Evolutionary conservation across 2,888 invertebrate species (phyloP).

Genomic region (Cantharis nigra): DNA sequence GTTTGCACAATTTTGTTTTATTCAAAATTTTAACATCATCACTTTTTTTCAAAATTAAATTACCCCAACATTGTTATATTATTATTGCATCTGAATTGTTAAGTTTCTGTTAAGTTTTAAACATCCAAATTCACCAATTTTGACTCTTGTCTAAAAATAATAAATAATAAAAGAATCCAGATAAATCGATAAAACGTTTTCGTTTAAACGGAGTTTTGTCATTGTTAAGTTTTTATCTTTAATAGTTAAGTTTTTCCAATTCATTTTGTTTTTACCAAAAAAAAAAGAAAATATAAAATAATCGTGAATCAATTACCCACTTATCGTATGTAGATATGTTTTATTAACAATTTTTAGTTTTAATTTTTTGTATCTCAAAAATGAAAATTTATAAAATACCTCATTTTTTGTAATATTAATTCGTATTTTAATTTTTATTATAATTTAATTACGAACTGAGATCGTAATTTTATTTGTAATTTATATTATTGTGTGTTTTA

Average conservation of each 20-base stretch:
- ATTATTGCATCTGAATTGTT: not conserved
- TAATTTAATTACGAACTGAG: not conserved
- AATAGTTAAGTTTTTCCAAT: not conserved
- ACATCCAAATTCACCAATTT: not conserved
- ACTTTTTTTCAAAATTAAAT: not conserved
- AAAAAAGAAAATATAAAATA: not conserved
- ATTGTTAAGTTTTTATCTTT: not conserved
- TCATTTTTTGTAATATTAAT: not conserved
- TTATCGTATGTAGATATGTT: not conserved
- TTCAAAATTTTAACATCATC: not conserved
- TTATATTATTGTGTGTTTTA: not conserved
- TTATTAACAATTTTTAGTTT: not conserved
- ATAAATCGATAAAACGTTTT: not conserved
- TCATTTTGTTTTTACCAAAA: not conserved
- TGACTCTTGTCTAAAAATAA: not conserved
- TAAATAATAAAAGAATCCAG: not conserved
- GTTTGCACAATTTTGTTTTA: not conserved
- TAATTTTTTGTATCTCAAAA: not conserved
- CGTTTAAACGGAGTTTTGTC: not conserved
- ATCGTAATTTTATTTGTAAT: not conserved
- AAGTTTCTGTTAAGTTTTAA: not conserved
- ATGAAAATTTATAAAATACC: not conserved
- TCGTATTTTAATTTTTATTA: not conserved
- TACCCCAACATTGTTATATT: not conserved
- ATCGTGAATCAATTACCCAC: not conserved